Evolutionary conservation across 2,113 vertebrate genomes (phyloP).

Genomic region (Corynorhinus townsendii): DNA sequence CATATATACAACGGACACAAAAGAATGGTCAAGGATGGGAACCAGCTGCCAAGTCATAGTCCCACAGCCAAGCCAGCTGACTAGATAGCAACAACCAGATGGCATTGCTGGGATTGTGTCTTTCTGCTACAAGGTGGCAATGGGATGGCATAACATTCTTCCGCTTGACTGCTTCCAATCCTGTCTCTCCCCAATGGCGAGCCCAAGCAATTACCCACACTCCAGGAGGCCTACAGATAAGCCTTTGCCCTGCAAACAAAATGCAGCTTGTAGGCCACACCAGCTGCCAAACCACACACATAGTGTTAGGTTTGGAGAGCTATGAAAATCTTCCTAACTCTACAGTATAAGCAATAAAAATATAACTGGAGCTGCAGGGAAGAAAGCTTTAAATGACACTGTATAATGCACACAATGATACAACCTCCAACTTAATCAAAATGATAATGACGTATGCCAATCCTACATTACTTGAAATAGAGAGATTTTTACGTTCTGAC

Average conservation of each 20-base stretch:
- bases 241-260: conserved; percentile 97
- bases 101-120: conserved; percentile 92
- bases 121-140: conserved; percentile 93
- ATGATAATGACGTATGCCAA: conserved; percentile 99
- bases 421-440: conserved; percentile 96
- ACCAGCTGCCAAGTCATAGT: conserved; percentile 91
- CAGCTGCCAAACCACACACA: conserved; percentile 98
- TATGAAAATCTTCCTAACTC: conserved; percentile 84
- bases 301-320: conserved; percentile 85
- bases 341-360: conserved; percentile 85
- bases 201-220: conserved; percentile 95
- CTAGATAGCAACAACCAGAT: conserved; percentile 94
- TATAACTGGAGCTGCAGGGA: conserved; percentile 84
- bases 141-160: conserved; percentile 98
- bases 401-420: conserved; percentile 86
- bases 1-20: conserved; percentile 62
- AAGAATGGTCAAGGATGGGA: conserved; percentile 86
- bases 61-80: conserved; percentile 93
- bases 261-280: conserved; percentile 93
- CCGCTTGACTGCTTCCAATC: conserved; percentile 95
- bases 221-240: conserved; percentile 93
- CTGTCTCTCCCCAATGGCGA: conserved; percentile 91
- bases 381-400: conserved; percentile 85
- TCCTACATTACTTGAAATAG: conserved; percentile 91
- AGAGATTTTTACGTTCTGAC: conserved; percentile 95